Evolutionary conservation across 2,888 invertebrate genomes (phyloP), one percentile per base, ranked within the genome.

Genomic region (Mythimna vitellina): DNA sequence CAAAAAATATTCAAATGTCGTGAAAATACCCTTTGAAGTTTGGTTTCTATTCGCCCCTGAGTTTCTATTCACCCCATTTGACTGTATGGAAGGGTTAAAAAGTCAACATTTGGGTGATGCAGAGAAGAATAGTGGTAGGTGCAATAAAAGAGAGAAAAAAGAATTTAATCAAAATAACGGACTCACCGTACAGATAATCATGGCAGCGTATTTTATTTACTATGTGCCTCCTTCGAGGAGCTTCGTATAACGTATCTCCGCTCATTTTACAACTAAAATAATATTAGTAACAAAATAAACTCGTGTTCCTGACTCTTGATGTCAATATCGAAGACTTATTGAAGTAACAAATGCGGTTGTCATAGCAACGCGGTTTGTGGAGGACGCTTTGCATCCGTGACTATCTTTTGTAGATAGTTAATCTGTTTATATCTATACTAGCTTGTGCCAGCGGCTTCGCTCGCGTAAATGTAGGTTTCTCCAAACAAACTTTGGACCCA

Each of bases 121-220:
- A n/a, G n/a, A n/a, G n/a, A n/a, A n/a, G n/a, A n/a, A n/a, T n/a
- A n/a, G n/a, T n/a, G n/a, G n/a, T n/a, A n/a, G n/a, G n/a, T n/a
- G n/a, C n/a, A n/a, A n/a, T n/a, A n/a, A n/a, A n/a, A n/a, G n/a
- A n/a, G n/a, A n/a, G n/a, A n/a, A n/a, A n/a, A n/a, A n/a, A n/a
- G n/a, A n/a, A n/a, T n/a, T 10, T 38, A 38, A 38, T 38, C 38
- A 38, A 42, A 42, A 42, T 38, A 38, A 38, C 42, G 3, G 42
- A 82, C 92, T 90, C 85, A 95, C 96, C 96, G 58, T 95, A 96
- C 17, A 96, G 87, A 88, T 96, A 96, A 67, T 96, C 96, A 51
- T 96, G 95, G 0, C 89, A 92, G 0, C 96, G 80, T 78, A 92
- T 89, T 78, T 91, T 88, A 0, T 90, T 56, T 0, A 89, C 91